phyloP scores from a whole-genome alignment of 1,140 invertebrate genomes.

The Pseudomyrmex concolor region DNA sequence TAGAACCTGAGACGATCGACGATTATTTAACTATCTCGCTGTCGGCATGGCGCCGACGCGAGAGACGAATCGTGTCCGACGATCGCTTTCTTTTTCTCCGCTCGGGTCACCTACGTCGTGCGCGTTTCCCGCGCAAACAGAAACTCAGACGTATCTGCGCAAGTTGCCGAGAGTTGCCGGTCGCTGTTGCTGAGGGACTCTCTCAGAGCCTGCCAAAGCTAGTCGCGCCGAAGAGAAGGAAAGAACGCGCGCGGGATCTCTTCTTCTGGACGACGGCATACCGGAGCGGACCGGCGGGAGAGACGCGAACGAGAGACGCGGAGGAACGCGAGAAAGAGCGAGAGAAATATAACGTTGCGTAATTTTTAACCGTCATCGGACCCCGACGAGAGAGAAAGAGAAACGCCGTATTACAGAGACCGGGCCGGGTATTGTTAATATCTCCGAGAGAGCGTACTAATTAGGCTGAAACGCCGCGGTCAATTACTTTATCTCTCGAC shows the following conservation, averaged over 20 bases:
- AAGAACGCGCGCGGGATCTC: neutral
- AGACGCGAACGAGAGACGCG: conserved; percentile 38
- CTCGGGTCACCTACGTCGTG: neutral
- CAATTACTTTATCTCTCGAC: neutral
- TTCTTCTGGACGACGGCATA: conserved; percentile 25
- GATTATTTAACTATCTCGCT: conserved; percentile 35
- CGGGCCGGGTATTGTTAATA: neutral
- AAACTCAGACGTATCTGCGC: conserved; percentile 17
- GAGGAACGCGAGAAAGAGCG: conserved; percentile 42
- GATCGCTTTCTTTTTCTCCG: conserved; percentile 1
- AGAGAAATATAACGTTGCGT: conserved; percentile 71
- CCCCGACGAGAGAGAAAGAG: neutral
- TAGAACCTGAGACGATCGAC: conserved; percentile 1
- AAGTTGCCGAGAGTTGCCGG: neutral
- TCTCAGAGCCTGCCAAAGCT: conserved; percentile 6
- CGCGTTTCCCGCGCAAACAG: conserved; percentile 41
- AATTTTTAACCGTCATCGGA: conserved; percentile 74
- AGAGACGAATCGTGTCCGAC: neutral
- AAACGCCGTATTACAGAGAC: neutral
- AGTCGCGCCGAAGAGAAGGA: conserved; percentile 30
- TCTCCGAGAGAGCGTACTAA: neutral
- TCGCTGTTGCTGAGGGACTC: conserved; percentile 41
- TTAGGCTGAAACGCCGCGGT: neutral
- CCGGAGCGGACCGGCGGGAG: conserved; percentile 29
- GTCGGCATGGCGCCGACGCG: neutral